Evolutionary conservation across 1,140 invertebrate species (phyloP).

Genomic region (Reticulitermes speratus): DNA sequence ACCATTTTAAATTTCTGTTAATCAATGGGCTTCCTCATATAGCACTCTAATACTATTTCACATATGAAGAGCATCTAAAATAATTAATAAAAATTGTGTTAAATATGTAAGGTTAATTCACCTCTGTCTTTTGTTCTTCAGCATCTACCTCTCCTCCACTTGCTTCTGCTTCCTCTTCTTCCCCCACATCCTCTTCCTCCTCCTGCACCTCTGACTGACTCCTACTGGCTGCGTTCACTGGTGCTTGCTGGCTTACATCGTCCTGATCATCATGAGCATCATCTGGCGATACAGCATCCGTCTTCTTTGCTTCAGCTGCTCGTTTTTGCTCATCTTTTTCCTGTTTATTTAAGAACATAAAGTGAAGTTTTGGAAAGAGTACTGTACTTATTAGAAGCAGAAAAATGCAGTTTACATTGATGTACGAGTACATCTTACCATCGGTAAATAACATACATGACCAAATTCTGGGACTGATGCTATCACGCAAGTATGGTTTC

Average conservation of each 20-base stretch:
- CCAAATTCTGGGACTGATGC: not conserved
- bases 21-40: too few relatives aligned
- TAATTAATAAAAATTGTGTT: not conserved
- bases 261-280: slow-evolving; percentile 39
- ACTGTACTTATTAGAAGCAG: not conserved
- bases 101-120: not conserved
- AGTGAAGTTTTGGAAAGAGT: not conserved
- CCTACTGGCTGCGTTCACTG: slow-evolving; percentile 43
- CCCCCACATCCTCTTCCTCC: slow-evolving; percentile 21
- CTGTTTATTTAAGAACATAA: slow-evolving; percentile 31
- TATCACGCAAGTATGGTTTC: too few relatives aligned
- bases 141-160: not conserved
- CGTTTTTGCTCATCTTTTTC: slow-evolving; percentile 43
- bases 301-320: slow-evolving; percentile 59
- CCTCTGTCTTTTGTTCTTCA: not conserved
- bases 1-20: too few relatives aligned
- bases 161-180: not conserved
- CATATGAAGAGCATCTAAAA: not conserved
- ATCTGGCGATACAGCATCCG: slow-evolving; percentile 56
- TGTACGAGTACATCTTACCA: not conserved
- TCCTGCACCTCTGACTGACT: slow-evolving; percentile 24
- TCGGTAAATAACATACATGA: not conserved
- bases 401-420: not conserved
- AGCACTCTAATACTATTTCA: too few relatives aligned
- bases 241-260: slow-evolving; percentile 42